Evolutionary conservation across 2,797 vertebrate species (phyloP).

Genomic region (Chanos chanos): DNA sequence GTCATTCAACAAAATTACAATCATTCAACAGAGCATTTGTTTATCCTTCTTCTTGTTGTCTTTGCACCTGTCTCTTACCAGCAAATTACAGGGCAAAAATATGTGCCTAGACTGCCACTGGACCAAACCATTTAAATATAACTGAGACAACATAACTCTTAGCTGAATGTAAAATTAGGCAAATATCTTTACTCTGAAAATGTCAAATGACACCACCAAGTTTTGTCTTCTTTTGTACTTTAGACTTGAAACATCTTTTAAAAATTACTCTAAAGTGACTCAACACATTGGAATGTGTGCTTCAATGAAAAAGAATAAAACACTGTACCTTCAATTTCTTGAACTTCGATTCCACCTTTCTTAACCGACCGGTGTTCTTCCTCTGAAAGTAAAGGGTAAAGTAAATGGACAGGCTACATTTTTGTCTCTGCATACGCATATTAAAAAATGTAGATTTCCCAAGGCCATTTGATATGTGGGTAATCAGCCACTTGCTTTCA

Average conservation of each 20-base stretch:
- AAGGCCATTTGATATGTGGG: slow-evolving; percentile 4
- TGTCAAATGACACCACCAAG: slow-evolving; percentile 4
- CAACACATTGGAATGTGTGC: too few relatives aligned
- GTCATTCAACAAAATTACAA: too few relatives aligned
- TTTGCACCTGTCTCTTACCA: slow-evolving; percentile 1
- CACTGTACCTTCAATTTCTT: slow-evolving; percentile 82
- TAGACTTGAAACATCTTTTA: neutral
- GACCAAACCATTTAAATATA: neutral
- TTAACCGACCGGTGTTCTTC: slow-evolving; percentile 93
- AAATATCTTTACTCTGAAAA: slow-evolving; percentile 16
- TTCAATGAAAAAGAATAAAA: too few relatives aligned
- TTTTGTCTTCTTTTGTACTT: slow-evolving; percentile 8
- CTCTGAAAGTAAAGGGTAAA: too few relatives aligned
- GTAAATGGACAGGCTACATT: too few relatives aligned
- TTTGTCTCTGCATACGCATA: neutral
- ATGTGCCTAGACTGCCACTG: neutral
- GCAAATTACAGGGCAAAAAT: slow-evolving; percentile 6
- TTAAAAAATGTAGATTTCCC: neutral
- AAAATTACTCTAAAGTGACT: too few relatives aligned
- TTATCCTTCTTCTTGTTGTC: neutral
- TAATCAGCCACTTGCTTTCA: slow-evolving; percentile 1
- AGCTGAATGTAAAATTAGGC: neutral
- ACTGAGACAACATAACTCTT: neutral
- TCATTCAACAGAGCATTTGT: neutral
- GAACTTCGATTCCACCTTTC: slow-evolving; percentile 90